Conservation (phyloP, 2,113 vertebrate species). For the Papio anubis region DNA sequence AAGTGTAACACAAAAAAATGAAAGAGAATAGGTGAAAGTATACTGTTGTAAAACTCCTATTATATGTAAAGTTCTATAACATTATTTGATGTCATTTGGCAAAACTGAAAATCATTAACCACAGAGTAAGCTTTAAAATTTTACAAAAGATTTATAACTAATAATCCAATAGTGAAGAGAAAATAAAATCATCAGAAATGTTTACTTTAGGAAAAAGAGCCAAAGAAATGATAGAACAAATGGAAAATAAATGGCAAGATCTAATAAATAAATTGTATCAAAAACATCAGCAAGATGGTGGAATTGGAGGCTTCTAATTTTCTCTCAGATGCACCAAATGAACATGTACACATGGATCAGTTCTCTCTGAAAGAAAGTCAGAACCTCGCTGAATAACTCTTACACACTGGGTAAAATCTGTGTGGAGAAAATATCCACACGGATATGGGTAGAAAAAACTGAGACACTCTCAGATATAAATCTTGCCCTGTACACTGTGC, state of each 20-base stretch:
- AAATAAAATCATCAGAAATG: neutral
- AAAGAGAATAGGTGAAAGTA: neutral
- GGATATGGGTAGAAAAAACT: neutral
- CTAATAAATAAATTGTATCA: neutral
- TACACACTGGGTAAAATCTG: neutral
- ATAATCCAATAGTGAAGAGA: neutral
- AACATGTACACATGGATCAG: neutral
- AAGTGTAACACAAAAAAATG: neutral
- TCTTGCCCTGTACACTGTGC: neutral
- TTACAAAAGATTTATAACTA: neutral
- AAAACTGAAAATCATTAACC: neutral
- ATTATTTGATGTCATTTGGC: neutral
- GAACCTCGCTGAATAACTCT: neutral
- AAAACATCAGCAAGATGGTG: neutral
- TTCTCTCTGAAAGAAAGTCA: neutral
- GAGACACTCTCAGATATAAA: neutral
- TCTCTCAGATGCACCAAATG: neutral
- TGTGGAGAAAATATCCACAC: neutral
- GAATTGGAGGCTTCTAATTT: neutral
- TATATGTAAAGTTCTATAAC: neutral
- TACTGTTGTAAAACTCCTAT: neutral
- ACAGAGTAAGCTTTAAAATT: neutral
- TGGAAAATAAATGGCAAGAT: neutral
- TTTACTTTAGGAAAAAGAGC: neutral
- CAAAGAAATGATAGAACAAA: neutral